Conservation (phyloP, 30 jellyfish, hydroid and myxozoan genomes). For the Pseudorhiza aurosa region DNA sequence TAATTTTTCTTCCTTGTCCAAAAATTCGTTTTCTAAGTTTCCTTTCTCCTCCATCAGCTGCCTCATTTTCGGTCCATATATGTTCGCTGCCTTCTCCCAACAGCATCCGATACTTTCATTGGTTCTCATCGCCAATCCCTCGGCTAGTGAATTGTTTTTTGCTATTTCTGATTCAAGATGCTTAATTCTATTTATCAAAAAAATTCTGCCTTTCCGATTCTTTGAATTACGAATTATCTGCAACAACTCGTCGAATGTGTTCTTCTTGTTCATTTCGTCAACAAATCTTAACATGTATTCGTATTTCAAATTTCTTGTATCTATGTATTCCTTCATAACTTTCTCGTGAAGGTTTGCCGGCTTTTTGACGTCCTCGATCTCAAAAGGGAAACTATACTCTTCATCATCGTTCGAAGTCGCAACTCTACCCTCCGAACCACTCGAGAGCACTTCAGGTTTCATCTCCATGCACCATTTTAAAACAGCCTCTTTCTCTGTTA, state of each 20-base stretch:
- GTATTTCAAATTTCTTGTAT: neutral
- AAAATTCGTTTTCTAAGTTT: constrained; percentile 23
- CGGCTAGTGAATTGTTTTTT: neutral
- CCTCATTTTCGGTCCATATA: constrained; percentile 45
- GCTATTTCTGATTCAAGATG: constrained; percentile 7
- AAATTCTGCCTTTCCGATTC: constrained; percentile 25
- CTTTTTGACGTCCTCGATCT: constrained; percentile 48
- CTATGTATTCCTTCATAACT: constrained; percentile 20
- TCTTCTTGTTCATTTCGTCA: constrained; percentile 3
- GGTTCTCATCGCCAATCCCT: constrained; percentile 1
- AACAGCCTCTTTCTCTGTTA: constrained; percentile 40
- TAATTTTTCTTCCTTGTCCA: constrained; percentile 50
- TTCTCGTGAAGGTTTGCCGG: constrained; percentile 35
- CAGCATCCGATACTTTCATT: constrained; percentile 1
- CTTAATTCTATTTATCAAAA: constrained; percentile 9
- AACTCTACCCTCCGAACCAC: neutral
- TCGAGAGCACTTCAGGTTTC: neutral
- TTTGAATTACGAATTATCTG: neutral
- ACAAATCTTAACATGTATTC: neutral
- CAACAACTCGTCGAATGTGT: constrained; percentile 6
- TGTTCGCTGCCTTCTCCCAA: constrained; percentile 44
- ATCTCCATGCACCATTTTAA: constrained; percentile 39
- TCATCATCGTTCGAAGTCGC: neutral
- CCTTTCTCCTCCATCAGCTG: constrained; percentile 36
- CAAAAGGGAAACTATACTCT: constrained; percentile 23